These are phyloP conservation scores for Augochlorella aurata DNA, from an alignment of 2,888 invertebrate species.

Conservation along the genomic window DNA sequence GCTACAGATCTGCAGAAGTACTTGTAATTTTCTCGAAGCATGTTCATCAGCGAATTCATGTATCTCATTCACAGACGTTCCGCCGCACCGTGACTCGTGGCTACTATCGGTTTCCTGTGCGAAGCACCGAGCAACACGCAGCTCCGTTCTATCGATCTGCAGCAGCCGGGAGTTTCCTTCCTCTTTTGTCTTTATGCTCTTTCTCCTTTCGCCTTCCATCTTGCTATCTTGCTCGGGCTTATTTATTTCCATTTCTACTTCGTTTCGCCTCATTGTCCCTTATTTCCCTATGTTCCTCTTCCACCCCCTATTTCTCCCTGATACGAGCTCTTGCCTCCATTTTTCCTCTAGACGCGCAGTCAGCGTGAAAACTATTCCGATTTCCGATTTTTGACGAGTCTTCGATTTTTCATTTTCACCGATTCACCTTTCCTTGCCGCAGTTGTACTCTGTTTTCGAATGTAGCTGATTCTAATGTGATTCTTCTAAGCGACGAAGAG, in stretches of 20 bases:
- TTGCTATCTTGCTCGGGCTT: not conserved
- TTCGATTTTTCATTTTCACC: too few relatives aligned
- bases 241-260: not conserved
- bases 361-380: too few relatives aligned
- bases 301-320: too few relatives aligned
- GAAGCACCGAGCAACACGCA: constrained; percentile 71
- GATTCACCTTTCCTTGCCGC: too few relatives aligned
- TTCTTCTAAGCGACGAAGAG: too few relatives aligned
- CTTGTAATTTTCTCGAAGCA: not conserved
- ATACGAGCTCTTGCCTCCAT: too few relatives aligned
- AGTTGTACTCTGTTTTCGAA: too few relatives aligned
- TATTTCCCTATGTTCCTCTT: not conserved
- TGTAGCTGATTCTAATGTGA: too few relatives aligned
- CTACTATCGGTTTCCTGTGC: constrained; percentile 59
- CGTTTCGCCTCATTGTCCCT: not conserved
- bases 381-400: too few relatives aligned
- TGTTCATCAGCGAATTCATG: constrained; percentile 2
- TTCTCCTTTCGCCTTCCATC: constrained; percentile 23
- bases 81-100: constrained; percentile 12
- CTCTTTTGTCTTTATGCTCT: constrained; percentile 18
- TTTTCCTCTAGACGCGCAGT: too few relatives aligned
- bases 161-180: constrained; percentile 49
- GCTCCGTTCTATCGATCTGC: constrained; percentile 75
- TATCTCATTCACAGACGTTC: constrained; percentile 50
- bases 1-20: not conserved